Evolutionary conservation across 1,140 invertebrate species (phyloP), one percentile per base, ranked within the genome.

Genomic region (Acromyrmex charruanus): DNA sequence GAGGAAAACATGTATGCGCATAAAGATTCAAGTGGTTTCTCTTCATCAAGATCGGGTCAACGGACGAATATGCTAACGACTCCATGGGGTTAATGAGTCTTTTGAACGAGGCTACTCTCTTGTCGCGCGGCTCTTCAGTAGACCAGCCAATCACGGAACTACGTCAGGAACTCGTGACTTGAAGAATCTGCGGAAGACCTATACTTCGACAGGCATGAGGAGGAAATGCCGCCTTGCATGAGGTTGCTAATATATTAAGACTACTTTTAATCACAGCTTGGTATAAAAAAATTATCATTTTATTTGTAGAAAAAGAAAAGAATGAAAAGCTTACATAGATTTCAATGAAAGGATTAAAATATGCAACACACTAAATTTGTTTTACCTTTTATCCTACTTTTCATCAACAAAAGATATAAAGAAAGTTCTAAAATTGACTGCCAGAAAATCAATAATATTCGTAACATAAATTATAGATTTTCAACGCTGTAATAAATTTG

Each of bases 21-120:
- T 92, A 91, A 88, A 91, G 87, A 92, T 92, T 89, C 84, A 53
- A 90, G 72, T 55, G 77, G 49, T 79, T 90, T 90, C 90, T 77
- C 86, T 87, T 89, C 63, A 58, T 31, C 77, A 49, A 58, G 49
- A 72, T 61, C 63, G 65, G 81, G 88, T 92, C 89, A 91, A 91
- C 77, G 89, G 21, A 92, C 90, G 87, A 85, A 91, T 91, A 94
- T 94, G 92, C 90, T 93, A 93, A 94, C 91, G 84, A 90, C 75
- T 90, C 53, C 51, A 55, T 58, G 59, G 63, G 79, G 87, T 91
- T 93, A 94, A 94, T 94, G 94, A 94, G 92, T 92, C 91, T 85
- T 88, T 77, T 51, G 51, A 87, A 74, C 74, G 87, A 63, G 51
- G 63, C 88, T 72, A 80, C 69, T 65, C 75, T 79, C 80, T 84